Conservation (phyloP, 2,113 vertebrate genomes). For the Mixornis gularis region DNA sequence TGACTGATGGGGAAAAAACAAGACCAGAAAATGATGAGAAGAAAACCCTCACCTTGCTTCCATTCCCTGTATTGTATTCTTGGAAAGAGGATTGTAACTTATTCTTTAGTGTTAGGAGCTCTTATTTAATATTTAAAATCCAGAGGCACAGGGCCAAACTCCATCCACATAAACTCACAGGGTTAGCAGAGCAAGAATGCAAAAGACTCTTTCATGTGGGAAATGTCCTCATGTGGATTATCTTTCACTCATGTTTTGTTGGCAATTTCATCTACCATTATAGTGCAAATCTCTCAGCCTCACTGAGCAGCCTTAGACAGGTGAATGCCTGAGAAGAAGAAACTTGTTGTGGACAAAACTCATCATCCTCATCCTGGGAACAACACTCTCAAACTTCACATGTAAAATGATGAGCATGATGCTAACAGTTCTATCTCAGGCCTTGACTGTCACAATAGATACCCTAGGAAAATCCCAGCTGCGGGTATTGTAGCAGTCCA, state of each 20-base stretch:
- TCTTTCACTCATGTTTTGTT: neutral
- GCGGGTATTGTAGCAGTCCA: neutral
- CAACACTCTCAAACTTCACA: neutral
- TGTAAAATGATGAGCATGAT: neutral
- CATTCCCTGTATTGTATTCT: neutral
- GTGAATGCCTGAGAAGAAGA: neutral
- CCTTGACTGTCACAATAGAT: neutral
- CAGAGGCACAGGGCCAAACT: neutral
- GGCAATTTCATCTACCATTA: neutral
- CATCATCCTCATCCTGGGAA: neutral
- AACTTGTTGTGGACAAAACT: neutral
- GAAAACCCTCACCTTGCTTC: neutral
- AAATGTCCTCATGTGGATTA: neutral
- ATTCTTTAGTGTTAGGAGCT: neutral
- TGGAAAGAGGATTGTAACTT: neutral
- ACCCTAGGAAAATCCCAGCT: neutral
- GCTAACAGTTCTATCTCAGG: neutral
- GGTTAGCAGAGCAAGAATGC: neutral
- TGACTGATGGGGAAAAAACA: neutral
- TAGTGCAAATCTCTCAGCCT: neutral
- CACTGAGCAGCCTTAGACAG: neutral
- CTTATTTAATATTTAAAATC: neutral
- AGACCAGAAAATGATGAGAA: neutral
- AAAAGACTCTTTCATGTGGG: neutral
- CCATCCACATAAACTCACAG: neutral